A percentile compares a stretch with the other conserved stretches of the same genome.
Evolutionary conservation across 2,113 vertebrate species (phyloP).

Genomic region (Hemibagrus wyckioides): DNA sequence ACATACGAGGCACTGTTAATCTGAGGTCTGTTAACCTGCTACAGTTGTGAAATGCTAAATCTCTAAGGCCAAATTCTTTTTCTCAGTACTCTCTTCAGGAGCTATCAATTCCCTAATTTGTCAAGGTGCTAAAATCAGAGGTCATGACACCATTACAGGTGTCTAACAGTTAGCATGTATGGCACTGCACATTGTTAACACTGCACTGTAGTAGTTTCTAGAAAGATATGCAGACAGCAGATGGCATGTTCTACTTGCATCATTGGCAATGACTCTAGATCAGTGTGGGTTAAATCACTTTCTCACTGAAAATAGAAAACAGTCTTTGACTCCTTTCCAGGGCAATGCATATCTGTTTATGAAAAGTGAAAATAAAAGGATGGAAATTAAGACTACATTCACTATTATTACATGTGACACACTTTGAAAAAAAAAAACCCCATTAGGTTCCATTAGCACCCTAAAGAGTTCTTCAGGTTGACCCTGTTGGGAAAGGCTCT

Average conservation of each 20-base stretch:
- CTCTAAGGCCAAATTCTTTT: constrained; percentile 28
- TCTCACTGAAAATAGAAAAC: neutral
- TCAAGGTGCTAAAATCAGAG: neutral
- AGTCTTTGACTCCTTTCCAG: constrained; percentile 18
- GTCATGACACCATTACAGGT: neutral
- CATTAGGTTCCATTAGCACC: neutral
- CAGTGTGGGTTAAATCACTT: constrained; percentile 35
- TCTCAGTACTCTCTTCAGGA: neutral
- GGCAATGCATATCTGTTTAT: constrained; percentile 31
- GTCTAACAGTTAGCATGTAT: constrained; percentile 2
- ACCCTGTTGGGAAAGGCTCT: constrained; percentile 11
- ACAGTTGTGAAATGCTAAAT: constrained; percentile 37
- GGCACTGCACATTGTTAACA: constrained; percentile 30
- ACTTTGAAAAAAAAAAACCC: neutral
- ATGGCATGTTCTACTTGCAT: constrained; percentile 24
- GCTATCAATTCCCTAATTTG: constrained; percentile 7
- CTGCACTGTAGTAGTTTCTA: neutral
- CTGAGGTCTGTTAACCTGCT: constrained; percentile 42
- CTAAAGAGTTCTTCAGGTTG: constrained; percentile 1
- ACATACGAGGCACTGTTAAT: constrained; percentile 46
- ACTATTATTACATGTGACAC: neutral
- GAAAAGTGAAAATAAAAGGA: constrained; percentile 7
- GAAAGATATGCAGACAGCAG: neutral
- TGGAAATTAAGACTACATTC: constrained; percentile 17
- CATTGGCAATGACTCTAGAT: constrained; percentile 56